Percentiles rank a stretch among this genome's conserved stretches.
These are phyloP conservation scores for Sphenopsis melanotis DNA, from an alignment of 2,797 vertebrate genomes.

Conservation along the genomic window DNA sequence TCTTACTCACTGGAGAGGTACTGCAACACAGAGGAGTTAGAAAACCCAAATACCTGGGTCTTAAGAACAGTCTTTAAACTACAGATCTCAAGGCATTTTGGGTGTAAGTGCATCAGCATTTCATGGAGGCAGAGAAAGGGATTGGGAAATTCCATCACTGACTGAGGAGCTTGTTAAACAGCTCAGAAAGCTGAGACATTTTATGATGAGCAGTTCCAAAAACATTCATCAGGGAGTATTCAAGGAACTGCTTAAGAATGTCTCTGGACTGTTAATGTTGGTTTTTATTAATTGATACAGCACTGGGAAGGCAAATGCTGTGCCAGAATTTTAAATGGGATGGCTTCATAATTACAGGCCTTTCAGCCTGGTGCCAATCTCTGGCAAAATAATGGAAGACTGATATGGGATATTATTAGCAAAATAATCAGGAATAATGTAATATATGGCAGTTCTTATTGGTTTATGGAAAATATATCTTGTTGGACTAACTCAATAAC, in stretches of 20 bases:
- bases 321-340: slow-evolving; percentile 60
- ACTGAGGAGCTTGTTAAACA: background rate
- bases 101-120: background rate
- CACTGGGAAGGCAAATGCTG: background rate
- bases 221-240: slow-evolving; percentile 30
- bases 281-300: slow-evolving; percentile 51
- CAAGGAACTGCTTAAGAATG: slow-evolving; percentile 22
- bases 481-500: slow-evolving; percentile 23
- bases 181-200: background rate
- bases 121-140: background rate
- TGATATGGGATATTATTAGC: slow-evolving; percentile 28
- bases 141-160: background rate
- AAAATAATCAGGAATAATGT: slow-evolving; percentile 51
- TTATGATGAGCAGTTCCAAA: slow-evolving; percentile 21
- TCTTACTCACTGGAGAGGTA: background rate
- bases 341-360: slow-evolving; percentile 26
- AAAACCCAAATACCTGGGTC: background rate
- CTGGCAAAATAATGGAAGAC: slow-evolving; percentile 36
- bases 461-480: slow-evolving; percentile 38
- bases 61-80: background rate
- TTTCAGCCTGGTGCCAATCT: slow-evolving; percentile 33
- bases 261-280: slow-evolving; percentile 42
- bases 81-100: background rate
- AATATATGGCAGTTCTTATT: slow-evolving; percentile 45
- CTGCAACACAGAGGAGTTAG: background rate